Conservation (phyloP, 1,140 invertebrate species). For the Onthophagus taurus region DNA sequence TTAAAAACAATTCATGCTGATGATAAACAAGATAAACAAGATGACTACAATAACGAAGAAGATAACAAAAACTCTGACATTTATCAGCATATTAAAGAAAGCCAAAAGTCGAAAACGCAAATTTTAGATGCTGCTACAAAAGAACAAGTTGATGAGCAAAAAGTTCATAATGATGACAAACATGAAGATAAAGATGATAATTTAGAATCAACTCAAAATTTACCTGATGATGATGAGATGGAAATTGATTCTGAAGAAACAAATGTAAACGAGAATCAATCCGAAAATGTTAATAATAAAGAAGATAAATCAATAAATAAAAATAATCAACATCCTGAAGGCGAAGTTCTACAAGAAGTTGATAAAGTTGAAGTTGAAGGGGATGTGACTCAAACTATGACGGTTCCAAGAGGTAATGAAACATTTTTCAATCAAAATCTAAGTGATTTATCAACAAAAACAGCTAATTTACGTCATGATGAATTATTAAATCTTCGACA, state of each 20-base stretch:
- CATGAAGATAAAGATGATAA: constrained; percentile 34
- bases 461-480: constrained; percentile 16
- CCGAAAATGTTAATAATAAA: too few relatives aligned
- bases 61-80: constrained; percentile 51
- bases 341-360: constrained; percentile 31
- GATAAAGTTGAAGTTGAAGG: constrained; percentile 63
- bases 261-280: too few relatives aligned
- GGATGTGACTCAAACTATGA: constrained; percentile 57
- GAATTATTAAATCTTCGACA: constrained; percentile 33
- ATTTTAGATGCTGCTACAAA: constrained; percentile 64
- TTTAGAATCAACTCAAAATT: constrained; percentile 39
- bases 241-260: too few relatives aligned
- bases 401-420: constrained; percentile 56
- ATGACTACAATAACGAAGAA: constrained; percentile 41
- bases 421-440: constrained; percentile 51
- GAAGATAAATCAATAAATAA: constrained; percentile 5
- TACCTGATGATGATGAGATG: constrained; percentile 15
- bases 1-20: constrained; percentile 43
- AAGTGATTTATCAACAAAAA: constrained; percentile 20
- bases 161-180: constrained; percentile 46
- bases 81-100: constrained; percentile 80
- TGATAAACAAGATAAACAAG: constrained; percentile 36
- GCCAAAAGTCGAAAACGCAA: constrained; percentile 50
- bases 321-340: constrained; percentile 8
- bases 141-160: constrained; percentile 71